phyloP scores from a whole-genome alignment of 2,797 vertebrate genomes.

The Anniella stebbinsi region DNA sequence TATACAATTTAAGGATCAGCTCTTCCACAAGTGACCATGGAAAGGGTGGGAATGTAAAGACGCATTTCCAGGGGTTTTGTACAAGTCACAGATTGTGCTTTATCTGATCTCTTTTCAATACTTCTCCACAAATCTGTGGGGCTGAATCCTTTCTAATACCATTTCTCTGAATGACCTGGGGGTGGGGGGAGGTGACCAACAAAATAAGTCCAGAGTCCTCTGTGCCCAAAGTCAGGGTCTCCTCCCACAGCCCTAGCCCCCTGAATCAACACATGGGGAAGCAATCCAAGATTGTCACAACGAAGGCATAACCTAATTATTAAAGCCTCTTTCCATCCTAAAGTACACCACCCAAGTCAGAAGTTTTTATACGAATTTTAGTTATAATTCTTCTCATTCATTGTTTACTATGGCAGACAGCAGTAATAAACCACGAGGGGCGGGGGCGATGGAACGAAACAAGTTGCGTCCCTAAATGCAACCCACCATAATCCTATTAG shows the following conservation, averaged over 20 bases:
- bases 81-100: not conserved
- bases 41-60: not conserved
- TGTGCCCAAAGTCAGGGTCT: no score
- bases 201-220: not conserved
- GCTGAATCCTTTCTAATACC: not conserved
- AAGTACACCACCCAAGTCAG: not conserved
- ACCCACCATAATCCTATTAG: not conserved
- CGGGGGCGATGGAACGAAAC: no score
- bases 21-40: not conserved
- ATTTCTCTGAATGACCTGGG: not conserved
- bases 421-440: not conserved
- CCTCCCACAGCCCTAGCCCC: no score
- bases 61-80: not conserved
- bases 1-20: not conserved
- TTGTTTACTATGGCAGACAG: not conserved
- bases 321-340: not conserved
- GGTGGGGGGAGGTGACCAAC: not conserved
- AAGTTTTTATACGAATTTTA: not conserved
- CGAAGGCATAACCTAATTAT: not conserved
- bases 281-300: not conserved
- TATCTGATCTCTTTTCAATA: no score
- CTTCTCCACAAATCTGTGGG: not conserved
- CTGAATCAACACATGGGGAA: no score
- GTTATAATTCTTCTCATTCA: not conserved
- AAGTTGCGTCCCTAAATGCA: not conserved